A percentile compares a stretch with the other conserved stretches of the same genome.
Evolutionary conservation across 2,888 invertebrate genomes (phyloP).

Genomic region (Disparrhopalites patrizii): DNA sequence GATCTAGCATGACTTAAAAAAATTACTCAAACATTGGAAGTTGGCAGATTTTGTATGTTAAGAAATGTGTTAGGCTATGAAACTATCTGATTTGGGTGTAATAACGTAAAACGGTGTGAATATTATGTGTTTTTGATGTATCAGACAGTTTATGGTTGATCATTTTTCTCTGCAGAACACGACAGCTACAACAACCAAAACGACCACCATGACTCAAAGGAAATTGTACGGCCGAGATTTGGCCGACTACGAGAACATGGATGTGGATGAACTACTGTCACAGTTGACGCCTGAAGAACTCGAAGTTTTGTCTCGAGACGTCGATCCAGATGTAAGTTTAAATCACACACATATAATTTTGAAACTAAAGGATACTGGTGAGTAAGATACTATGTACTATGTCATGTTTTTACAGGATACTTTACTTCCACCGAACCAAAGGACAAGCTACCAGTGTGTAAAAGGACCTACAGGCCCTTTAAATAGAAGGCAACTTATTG

Average conservation of each 20-base stretch:
- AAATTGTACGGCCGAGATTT: slow-evolving; percentile 86
- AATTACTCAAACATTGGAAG: too few species aligned
- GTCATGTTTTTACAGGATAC: slow-evolving; percentile 69
- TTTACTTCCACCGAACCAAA: slow-evolving; percentile 90
- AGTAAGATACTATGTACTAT: too few species aligned
- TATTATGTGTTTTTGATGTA: too few species aligned
- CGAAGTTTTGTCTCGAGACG: slow-evolving; percentile 95
- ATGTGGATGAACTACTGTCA: slow-evolving; percentile 89
- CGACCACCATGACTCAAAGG: slow-evolving; percentile 80
- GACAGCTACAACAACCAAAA: slow-evolving; percentile 71
- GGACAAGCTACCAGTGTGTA: slow-evolving; percentile 92
- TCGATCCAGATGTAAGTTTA: slow-evolving; percentile 96
- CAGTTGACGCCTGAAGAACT: slow-evolving; percentile 94
- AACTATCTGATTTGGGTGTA: too few species aligned
- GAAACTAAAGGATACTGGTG: too few species aligned
- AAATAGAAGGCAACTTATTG: slow-evolving; percentile 89
- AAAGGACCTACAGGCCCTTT: slow-evolving; percentile 94
- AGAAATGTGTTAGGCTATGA: too few species aligned
- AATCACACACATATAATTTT: not conserved
- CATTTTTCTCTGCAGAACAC: slow-evolving; percentile 67
- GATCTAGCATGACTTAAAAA: too few species aligned
- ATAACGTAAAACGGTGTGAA: too few species aligned
- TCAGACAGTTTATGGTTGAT: not conserved
- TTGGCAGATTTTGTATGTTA: too few species aligned
- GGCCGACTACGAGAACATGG: slow-evolving; percentile 87